Evolutionary conservation across 1,140 invertebrate species (phyloP), one percentile per base, ranked within the genome.

Genomic region (Copidosoma floridanum): DNA sequence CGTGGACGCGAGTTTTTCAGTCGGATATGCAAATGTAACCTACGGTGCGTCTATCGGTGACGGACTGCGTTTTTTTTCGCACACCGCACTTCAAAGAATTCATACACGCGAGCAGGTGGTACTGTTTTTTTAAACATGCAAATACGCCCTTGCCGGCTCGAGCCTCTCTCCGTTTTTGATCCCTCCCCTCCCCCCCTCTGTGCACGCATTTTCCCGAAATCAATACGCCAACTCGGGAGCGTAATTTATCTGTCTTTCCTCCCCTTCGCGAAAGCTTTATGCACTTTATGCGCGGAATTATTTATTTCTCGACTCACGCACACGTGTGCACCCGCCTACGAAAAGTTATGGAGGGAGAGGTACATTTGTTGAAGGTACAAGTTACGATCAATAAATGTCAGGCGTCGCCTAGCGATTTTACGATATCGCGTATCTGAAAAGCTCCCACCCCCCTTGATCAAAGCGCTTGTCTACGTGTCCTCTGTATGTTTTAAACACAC

Each of bases 301-400:
- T 59, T 59, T 59, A 53, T 43, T 46, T 26, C 57, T 59, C 41
- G 53, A 59, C 20, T 35, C 23, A 20, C 24, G 16, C 56, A 24
- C 37, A 14, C 23, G 23, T 18, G 6, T 1, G 16, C 27, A 21
- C 18, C 24, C 38, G 47, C 18, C 23, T 26, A 18, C 29, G 5
- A n/a, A 41, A 46, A 53, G 40, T 59, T 59, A 53, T 38, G 11
- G 57, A 26, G 41, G 41, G 35, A 59, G 50, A n/a, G n/a, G n/a
- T n/a, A n/a, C n/a, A n/a, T n/a, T 59, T 53, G 57, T 53, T 53
- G 40, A 59, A 58, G 50, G 46, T 52, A 53, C 40, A 53, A 52
- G 48, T 59, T 53, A 53, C 46, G 57, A 53, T 59, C 57, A 59
- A 59, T 59, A 59, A 59, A 59, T 20, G 57, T 59, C 57, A 35